Evolutionary conservation across 2,888 invertebrate genomes (phyloP).

Genomic region (Adelphocoris suturalis): DNA sequence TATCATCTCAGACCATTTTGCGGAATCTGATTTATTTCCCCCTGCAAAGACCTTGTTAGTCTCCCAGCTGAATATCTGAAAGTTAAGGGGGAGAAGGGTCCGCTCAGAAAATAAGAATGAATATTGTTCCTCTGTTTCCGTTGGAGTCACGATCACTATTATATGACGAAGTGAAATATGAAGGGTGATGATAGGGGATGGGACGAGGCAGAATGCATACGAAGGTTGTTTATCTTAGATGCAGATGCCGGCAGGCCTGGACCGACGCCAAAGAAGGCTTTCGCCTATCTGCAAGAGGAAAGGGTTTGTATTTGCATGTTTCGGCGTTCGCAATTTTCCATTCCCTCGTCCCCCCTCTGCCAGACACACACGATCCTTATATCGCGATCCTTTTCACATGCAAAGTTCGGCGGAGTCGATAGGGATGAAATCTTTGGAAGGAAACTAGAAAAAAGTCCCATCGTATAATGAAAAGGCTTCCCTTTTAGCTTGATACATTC

Average conservation of each 20-base stretch:
- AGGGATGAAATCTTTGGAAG: too few relatives aligned
- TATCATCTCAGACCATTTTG: not conserved
- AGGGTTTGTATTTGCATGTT: too few relatives aligned
- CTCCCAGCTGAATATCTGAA: not conserved
- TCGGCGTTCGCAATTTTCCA: too few relatives aligned
- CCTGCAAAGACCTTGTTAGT: not conserved
- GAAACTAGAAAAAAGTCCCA: too few relatives aligned
- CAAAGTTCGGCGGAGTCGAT: too few relatives aligned
- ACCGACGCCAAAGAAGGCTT: not conserved
- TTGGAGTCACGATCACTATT: not conserved
- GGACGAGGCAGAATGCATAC: not conserved
- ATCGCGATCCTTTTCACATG: too few relatives aligned
- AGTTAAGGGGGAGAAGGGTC: not conserved
- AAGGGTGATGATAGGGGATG: not conserved
- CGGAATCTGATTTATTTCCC: constrained; percentile 10
- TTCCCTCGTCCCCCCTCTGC: too few relatives aligned
- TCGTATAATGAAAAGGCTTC: too few relatives aligned
- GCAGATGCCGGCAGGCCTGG: constrained; percentile 10
- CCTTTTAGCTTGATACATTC: too few relatives aligned
- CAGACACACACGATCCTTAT: too few relatives aligned
- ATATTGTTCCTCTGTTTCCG: not conserved
- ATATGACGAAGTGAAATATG: not conserved
- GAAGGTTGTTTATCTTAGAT: constrained; percentile 14
- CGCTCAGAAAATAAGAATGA: not conserved
- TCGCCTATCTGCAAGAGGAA: too few relatives aligned